These are phyloP conservation scores for cattle (Bos taurus) DNA, from an alignment of 2,113 vertebrate genomes.

Conservation along the genomic window DNA sequence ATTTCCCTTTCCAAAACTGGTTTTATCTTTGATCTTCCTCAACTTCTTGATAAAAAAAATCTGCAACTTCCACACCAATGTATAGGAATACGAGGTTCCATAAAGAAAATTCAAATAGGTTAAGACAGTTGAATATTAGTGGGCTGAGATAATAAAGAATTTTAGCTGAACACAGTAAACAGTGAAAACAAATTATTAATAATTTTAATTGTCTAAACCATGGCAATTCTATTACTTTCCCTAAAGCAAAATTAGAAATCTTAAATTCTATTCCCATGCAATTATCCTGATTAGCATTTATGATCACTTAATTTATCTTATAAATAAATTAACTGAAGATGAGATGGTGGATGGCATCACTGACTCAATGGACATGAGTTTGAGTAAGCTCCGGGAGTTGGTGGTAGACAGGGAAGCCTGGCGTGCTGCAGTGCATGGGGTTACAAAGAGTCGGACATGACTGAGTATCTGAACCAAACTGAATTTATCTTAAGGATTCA, in stretches of 20 bases:
- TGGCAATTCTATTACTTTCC: neutral
- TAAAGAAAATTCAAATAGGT: neutral
- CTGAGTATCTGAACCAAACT: neutral
- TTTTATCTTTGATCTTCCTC: neutral
- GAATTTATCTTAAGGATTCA: slow-evolving; percentile 1
- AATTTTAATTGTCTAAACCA: neutral
- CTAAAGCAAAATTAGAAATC: neutral
- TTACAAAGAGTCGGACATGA: neutral
- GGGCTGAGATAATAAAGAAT: neutral
- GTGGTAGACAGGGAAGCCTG: neutral
- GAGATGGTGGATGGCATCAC: neutral
- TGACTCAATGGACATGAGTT: neutral
- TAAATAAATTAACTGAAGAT: neutral
- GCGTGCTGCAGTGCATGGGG: neutral
- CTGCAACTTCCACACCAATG: neutral
- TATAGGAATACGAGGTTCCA: neutral
- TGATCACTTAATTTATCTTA: neutral
- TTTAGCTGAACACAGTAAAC: neutral
- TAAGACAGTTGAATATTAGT: neutral
- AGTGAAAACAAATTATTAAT: neutral
- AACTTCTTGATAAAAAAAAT: neutral
- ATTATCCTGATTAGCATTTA: slow-evolving; percentile 19
- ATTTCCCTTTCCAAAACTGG: neutral
- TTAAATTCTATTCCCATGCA: neutral
- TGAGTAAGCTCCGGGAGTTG: neutral